A percentile compares a stretch with the other conserved stretches of the same genome.
phyloP scores from a whole-genome alignment of 2,888 invertebrate genomes.

The Flexamia atlantica region DNA sequence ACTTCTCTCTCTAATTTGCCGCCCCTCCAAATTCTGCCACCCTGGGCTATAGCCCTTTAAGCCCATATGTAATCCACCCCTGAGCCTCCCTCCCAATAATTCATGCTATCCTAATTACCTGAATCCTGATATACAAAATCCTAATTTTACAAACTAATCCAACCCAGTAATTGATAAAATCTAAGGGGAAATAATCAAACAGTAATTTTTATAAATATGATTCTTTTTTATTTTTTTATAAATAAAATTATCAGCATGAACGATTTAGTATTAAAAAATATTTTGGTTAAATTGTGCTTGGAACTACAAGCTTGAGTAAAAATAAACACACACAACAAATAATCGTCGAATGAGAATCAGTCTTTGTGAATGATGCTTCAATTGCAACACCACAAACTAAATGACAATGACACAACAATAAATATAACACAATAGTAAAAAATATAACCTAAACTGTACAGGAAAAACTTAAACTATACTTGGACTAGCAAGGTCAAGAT shows the following conservation, averaged over 20 bases:
- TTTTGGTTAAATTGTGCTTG: constrained; percentile 26
- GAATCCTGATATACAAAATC: no score
- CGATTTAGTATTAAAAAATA: constrained; percentile 41
- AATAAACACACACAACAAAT: constrained; percentile 26
- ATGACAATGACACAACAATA: constrained; percentile 31
- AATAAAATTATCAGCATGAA: constrained; percentile 15
- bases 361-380: constrained; percentile 50
- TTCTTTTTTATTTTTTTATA: constrained; percentile 6
- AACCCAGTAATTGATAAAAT: no score
- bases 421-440: constrained; percentile 47
- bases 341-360: constrained; percentile 45
- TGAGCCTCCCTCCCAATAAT: no score
- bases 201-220: neutral
- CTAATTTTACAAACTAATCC: no score
- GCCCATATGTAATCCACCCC: no score
- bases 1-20: no score
- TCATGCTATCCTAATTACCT: no score
- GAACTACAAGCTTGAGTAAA: neutral
- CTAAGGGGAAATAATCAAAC: neutral
- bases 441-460: constrained; percentile 36
- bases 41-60: no score
- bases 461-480: constrained; percentile 31
- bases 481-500: constrained; percentile 54
- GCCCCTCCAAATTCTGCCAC: no score
- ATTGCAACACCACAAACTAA: constrained; percentile 41